Percentiles rank a stretch among this genome's conserved stretches.
Evolutionary conservation across 2,113 vertebrate genomes (phyloP).

Genomic region (Apaloderma vittatum): DNA sequence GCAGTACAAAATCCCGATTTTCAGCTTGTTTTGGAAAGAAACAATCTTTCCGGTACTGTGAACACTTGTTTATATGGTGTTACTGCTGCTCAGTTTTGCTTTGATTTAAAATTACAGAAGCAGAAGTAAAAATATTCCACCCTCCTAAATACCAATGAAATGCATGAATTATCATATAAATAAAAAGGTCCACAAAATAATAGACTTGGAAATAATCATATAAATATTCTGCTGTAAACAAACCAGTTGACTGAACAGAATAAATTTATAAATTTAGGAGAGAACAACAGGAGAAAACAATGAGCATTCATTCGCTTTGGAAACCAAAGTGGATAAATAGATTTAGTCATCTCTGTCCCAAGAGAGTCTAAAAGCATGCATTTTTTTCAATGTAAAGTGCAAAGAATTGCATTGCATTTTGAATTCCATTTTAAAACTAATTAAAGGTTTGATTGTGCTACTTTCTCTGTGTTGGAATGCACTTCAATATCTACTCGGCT

Average conservation of each 20-base stretch:
- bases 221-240: constrained; percentile 32
- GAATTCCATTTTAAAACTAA: constrained; percentile 63
- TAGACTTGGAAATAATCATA: not conserved
- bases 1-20: not conserved
- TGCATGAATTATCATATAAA: not conserved
- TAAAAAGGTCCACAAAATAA: not conserved
- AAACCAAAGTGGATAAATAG: constrained; percentile 63
- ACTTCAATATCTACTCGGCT: not conserved
- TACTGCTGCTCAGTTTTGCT: not conserved
- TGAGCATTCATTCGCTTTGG: not conserved
- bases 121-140: constrained; percentile 6
- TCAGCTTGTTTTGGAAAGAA: constrained; percentile 1
- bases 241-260: constrained; percentile 17
- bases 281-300: constrained; percentile 32
- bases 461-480: constrained; percentile 21
- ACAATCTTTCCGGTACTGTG: not conserved
- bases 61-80: not conserved
- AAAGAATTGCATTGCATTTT: constrained; percentile 58
- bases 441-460: constrained; percentile 58
- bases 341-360: constrained; percentile 54
- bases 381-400: constrained; percentile 36
- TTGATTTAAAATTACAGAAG: not conserved
- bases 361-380: not conserved
- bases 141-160: constrained; percentile 22
- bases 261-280: constrained; percentile 38